Base-by-base conservation (phyloP, 2,113 vertebrate species). In the Dasypus novemcinctus region DNA sequence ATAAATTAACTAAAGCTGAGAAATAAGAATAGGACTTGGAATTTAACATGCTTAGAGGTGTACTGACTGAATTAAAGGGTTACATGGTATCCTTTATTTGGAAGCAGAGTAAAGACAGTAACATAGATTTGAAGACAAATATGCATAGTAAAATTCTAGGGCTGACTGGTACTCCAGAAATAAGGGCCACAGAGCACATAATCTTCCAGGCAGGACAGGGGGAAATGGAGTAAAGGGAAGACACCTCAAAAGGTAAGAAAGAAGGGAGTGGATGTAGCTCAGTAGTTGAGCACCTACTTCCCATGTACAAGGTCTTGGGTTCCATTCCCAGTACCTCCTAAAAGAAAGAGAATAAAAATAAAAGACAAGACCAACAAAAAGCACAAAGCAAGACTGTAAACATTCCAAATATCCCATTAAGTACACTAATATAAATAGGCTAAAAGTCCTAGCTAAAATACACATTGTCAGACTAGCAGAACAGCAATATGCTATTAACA, bases 1-100 rank as follows among this genome's bases (percentile, higher is more conserved):
- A 71, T 54, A 63, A 80, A 33, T 52, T 41, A 69, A 71, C 20
- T 27, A 38, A 75, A 93, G 59, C 61, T 90, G 20, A 90, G 52
- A 90, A 86, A 36, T 68, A 89, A 63, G 80, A 81, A 81, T 38
- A 21, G 66, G 9, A 76, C 25, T 27, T 23, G 23, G 10, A 54
- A 87, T 87, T 78, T 71, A 64, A 20, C 33, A 79, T 49, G 57
- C 43, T 64, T 59, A 54, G 68, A 21, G 9, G 68, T n/a, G 68
- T 18, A 18, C n/a, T 10, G 33, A 63, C 17, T n/a, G 36, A 69
- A n/a, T 36, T 36, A 38, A 69, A 69, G 66, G 31, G 64, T 68
- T 33, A 15, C 31, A 68, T 17, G 31, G 64, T 7, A 29, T 25
- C 21, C 29, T 17, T n/a, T n/a, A 68, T 68, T n/a, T 68, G 64